These are phyloP conservation scores for Neotoma lepida DNA, from an alignment of 2,113 vertebrate genomes.

Conservation along the genomic window DNA sequence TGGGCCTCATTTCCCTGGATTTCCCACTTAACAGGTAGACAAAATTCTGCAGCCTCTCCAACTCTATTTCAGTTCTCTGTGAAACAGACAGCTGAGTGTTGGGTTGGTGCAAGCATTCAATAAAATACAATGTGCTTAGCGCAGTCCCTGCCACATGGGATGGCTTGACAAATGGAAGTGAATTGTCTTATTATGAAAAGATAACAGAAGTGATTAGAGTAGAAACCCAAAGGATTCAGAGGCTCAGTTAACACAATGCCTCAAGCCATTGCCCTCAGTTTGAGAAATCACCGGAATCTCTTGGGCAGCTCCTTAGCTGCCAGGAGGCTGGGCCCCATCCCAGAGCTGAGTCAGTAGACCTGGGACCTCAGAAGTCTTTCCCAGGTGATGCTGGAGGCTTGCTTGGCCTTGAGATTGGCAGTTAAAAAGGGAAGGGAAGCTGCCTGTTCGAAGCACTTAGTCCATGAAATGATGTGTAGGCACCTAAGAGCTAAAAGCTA, in stretches of 20 bases:
- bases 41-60: background rate
- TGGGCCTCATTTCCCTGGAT: background rate
- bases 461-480: no score
- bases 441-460: background rate
- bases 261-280: background rate
- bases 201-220: constrained; percentile 16
- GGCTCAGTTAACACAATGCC: background rate
- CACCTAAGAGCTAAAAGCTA: background rate
- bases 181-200: constrained; percentile 22
- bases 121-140: background rate
- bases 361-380: background rate
- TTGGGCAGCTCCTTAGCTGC: background rate
- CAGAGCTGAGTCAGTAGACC: background rate
- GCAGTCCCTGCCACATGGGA: background rate
- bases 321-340: no score
- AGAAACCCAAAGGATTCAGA: constrained; percentile 9
- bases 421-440: background rate
- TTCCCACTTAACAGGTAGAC: background rate
- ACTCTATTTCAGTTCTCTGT: background rate
- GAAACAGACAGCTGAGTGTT: background rate
- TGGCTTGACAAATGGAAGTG: background rate
- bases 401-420: background rate
- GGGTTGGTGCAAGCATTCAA: background rate
- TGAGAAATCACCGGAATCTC: background rate
- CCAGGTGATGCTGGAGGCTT: background rate